Conservation (phyloP, 2,113 vertebrate species). For the Phalacrocorax carbo region DNA sequence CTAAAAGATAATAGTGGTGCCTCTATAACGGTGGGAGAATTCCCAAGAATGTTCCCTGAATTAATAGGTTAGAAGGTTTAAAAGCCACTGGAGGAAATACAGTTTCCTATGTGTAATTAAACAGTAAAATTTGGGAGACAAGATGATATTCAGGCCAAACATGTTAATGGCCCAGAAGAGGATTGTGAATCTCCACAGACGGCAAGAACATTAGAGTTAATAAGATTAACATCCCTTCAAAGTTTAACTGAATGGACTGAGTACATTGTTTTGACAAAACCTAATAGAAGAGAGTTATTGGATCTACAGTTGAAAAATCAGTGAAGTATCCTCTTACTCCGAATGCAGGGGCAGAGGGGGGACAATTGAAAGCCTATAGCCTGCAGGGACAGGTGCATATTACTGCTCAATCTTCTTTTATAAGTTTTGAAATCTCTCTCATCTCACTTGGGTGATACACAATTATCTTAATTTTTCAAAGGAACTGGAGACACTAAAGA, state of each 20-base stretch:
- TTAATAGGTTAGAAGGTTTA: constrained; percentile 17
- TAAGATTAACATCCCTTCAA: not conserved
- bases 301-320: not conserved
- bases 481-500: not conserved
- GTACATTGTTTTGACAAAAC: constrained; percentile 1
- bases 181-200: not conserved
- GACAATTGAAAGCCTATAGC: not conserved
- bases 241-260: not conserved
- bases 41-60: not conserved
- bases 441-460: not conserved
- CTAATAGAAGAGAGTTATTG: not conserved
- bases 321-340: not conserved
- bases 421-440: not conserved
- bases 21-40: not conserved
- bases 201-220: not conserved
- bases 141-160: not conserved
- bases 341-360: too few relatives aligned
- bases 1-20: not conserved
- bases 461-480: not conserved
- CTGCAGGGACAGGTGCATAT: not conserved
- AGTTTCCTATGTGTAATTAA: constrained; percentile 30
- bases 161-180: not conserved
- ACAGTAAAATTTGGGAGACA: constrained; percentile 19
- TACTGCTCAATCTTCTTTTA: not conserved
- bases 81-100: not conserved